Evolutionary conservation across 2,113 vertebrate species (phyloP), one percentile per base, ranked within the genome.

Genomic region (Chaetorhynchus papuensis): DNA sequence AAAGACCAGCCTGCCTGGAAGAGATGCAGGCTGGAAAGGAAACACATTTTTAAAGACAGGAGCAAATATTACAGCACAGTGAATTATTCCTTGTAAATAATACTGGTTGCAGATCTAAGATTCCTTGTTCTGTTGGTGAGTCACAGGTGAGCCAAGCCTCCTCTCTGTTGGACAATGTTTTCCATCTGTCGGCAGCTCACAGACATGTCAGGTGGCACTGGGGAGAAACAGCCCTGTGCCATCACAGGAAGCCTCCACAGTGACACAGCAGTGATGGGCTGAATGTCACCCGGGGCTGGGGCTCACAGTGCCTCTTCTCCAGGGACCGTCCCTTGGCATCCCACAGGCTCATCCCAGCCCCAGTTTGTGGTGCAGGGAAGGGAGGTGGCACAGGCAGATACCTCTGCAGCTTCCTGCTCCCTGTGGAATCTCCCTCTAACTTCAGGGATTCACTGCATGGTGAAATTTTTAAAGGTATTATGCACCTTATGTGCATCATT

Each of bases 1-100:
- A 97, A 95, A 97, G 95, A 92, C 7, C 92, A 74, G 87, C 77
- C 63, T 89, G 76, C 87, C 83, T 96, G 88, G 83, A 91, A 96
- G 64, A 94, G 60, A 45, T 11, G 4, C 2, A 5, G 70, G 53
- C 89, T 95, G 95, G 94, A 96, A 93, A 93, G 92, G 95, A 96
- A 97, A 82, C 3, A 13, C 52, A 13, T 75, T 71, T 93, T 90
- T 86, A 42, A 77, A 95, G 69, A 81, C 74, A 49, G 84, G 72
- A 92, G 75, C 86, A 92, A 92, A 95, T 81, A 74, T 90, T 91
- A n/a, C 83, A 89, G 60, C 64, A 75, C 20, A 5, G 7, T 23
- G 69, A 68, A 82, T 89, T 90, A 66, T 56, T 86, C 79, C 54
- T 61, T 78, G 90, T 63, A 75, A 93, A 91, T 86, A 76, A 47